Evolutionary conservation across 2,113 vertebrate genomes (phyloP), one percentile per base, ranked within the genome.

Genomic region (Oreochromis tanganicae): DNA sequence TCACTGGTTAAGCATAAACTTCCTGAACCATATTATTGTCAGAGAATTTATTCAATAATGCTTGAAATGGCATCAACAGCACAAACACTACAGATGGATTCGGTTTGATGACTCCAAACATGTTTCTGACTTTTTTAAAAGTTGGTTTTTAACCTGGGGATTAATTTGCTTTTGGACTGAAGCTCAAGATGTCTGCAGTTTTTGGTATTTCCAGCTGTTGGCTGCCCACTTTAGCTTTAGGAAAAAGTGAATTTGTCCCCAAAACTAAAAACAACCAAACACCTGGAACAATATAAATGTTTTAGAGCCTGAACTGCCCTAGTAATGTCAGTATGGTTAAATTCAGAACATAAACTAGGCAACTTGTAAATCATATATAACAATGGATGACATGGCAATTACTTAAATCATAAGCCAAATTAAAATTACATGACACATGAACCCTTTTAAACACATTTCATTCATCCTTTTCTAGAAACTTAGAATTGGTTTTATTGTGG

Each of bases 211-310:
- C 36, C 34, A 13, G n/a, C 19, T 41, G 36, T 68, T 0, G 0
- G 36, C 63, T 68, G 6, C 36, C 19, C 27, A 14, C 5, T 14
- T 66, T 12, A 36, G 9, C 9, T 11, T 0, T 36, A 10, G 61
- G 6, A 0, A 66, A 66, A 66, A n/a, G 59, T 10, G 32, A 3
- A 36, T 36, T 19, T 0, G 0, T 63, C 17, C 0, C 9, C 32
- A 19, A n/a, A 12, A 34, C 29, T 63, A 7, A 36, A 36, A 66
- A 11, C 32, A 63, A 36, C 59, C 59, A 1, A 63, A 63, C 59
- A 63, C 29, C 14, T 32, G 57, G 57, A 32, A 32, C 57, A 10
- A 61, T 6, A 61, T 0, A 34, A 4, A 63, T 34, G 10, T 34
- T 63, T 19, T 27, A 63, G 59, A 63, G 59, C 16, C 9, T 63